Evolutionary conservation across 2,888 invertebrate species (phyloP).

Genomic region (Ormyrus rosae): DNA sequence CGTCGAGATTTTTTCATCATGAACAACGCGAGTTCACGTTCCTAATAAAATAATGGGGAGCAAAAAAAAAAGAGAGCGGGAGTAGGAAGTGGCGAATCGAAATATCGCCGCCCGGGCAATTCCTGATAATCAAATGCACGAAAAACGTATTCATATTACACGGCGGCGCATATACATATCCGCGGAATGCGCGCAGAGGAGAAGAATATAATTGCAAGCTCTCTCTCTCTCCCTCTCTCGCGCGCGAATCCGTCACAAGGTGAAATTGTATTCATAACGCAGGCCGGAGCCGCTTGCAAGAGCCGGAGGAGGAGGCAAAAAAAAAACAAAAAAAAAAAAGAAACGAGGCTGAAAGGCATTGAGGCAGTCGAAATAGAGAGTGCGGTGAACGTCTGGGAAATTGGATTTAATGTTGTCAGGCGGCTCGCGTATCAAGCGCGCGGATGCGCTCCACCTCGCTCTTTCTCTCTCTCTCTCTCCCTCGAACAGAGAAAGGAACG

Average conservation of each 20-base stretch:
- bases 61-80: not conserved
- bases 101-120: not conserved
- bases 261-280: conserved; percentile 52
- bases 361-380: conserved; percentile 51
- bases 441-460: conserved; percentile 10
- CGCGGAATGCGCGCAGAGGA: conserved; percentile 29
- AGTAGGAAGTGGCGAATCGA: not conserved
- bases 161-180: not conserved
- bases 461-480: conserved; percentile 18
- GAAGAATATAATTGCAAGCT: conserved; percentile 48
- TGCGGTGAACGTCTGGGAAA: conserved; percentile 58
- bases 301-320: not conserved
- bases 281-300: not conserved
- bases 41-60: conserved; percentile 9
- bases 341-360: conserved; percentile 51
- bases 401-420: conserved; percentile 67
- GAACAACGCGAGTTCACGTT: not conserved
- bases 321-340: conserved; percentile 21
- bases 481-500: not conserved
- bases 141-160: conserved; percentile 45
- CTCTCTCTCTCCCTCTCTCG: not conserved
- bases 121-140: conserved; percentile 46
- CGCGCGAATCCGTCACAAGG: conserved; percentile 41
- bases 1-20: conserved; percentile 5
- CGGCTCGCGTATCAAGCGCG: conserved; percentile 26